These are phyloP conservation scores for Cephus nigrinus DNA, from an alignment of 2,888 invertebrate species.

Conservation along the genomic window DNA sequence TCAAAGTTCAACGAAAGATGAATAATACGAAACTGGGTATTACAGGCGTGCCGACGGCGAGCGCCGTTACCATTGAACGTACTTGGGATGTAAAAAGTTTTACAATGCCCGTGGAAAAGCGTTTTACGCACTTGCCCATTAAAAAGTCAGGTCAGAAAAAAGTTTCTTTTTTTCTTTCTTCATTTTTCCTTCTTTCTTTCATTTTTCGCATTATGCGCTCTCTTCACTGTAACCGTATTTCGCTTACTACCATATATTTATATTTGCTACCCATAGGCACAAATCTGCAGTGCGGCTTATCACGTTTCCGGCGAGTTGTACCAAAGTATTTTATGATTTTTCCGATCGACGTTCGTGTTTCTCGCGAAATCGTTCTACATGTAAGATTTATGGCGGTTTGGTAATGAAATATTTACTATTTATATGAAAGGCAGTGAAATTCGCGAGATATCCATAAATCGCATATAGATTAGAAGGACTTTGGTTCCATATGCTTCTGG, in stretches of 20 bases:
- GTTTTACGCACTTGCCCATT: conserved; percentile 1
- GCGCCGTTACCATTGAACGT: not conserved
- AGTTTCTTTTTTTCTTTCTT: not conserved
- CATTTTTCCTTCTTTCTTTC: not conserved
- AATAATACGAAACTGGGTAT: not conserved
- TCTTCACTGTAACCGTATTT: not conserved
- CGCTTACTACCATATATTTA: not conserved
- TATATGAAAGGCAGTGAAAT: not conserved
- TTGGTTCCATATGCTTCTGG: not conserved
- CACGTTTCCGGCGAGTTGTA: not conserved
- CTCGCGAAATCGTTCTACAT: not conserved
- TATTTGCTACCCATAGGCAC: not conserved
- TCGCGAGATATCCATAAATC: not conserved
- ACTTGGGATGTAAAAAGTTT: not conserved
- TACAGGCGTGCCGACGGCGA: not conserved
- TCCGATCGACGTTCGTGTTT: not conserved
- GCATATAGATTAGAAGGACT: not conserved
- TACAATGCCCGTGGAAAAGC: not conserved
- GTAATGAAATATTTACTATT: not conserved
- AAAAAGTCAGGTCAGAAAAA: not conserved
- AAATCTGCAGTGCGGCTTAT: not conserved
- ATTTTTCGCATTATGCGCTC: not conserved
- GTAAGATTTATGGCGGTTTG: not conserved
- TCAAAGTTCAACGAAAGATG: not conserved
- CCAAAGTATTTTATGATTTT: not conserved